phyloP scores from a whole-genome alignment of 2,888 invertebrate genomes.

The Lissonota sp. region DNA sequence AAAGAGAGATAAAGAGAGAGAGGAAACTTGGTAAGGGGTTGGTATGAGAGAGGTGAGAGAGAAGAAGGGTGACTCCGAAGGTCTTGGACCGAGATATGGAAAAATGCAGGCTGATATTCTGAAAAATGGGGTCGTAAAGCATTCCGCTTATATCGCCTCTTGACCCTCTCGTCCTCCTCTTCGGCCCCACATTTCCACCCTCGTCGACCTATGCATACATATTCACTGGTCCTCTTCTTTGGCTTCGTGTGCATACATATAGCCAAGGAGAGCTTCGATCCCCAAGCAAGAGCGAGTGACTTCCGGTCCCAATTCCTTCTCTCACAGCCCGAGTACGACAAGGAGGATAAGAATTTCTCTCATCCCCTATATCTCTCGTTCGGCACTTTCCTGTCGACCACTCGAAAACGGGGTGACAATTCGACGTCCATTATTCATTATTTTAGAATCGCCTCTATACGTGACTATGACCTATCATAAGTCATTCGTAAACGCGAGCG shows the following conservation, averaged over 20 bases:
- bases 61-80: conserved; percentile 45
- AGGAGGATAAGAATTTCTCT: conserved; percentile 44
- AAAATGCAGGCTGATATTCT: conserved; percentile 75
- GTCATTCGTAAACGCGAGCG: conserved; percentile 12
- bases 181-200: conserved; percentile 18
- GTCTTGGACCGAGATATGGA: conserved; percentile 63
- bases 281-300: conserved; percentile 43
- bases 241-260: neutral
- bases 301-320: conserved; percentile 58
- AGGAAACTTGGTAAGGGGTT: conserved; percentile 42
- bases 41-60: conserved; percentile 32
- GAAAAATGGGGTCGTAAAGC: conserved; percentile 79
- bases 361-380: conserved; percentile 24
- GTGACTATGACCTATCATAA: conserved; percentile 3
- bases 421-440: conserved; percentile 62
- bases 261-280: conserved; percentile 42
- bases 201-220: conserved; percentile 58
- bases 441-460: conserved; percentile 18
- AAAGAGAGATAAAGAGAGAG: conserved; percentile 35
- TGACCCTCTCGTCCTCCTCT: conserved; percentile 62
- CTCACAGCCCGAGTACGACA: conserved; percentile 24
- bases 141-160: conserved; percentile 78
- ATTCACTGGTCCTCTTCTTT: conserved; percentile 58
- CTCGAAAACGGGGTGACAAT: conserved; percentile 43
- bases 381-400: conserved; percentile 9